Percentiles rank a stretch among this genome's conserved stretches.
These are phyloP conservation scores for Drosophila sulfurigaster DNA, from an alignment of 1,140 invertebrate genomes.

Conservation along the genomic window DNA sequence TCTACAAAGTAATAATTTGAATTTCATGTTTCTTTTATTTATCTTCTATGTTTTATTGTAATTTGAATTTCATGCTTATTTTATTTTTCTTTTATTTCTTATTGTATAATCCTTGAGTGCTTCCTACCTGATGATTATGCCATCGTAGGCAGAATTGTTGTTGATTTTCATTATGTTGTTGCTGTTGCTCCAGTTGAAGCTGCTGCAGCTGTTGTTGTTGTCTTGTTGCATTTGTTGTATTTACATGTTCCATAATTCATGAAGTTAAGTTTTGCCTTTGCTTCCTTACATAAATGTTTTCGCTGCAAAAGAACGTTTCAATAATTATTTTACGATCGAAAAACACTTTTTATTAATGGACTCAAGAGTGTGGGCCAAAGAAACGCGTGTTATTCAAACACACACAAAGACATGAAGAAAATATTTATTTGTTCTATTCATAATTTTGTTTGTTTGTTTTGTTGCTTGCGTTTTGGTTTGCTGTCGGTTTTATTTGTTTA, in stretches of 20 bases:
- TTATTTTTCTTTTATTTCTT: not conserved
- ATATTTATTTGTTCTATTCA: slow-evolving; percentile 58
- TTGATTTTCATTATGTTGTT: slow-evolving; percentile 84
- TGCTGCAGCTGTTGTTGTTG: slow-evolving; percentile 68
- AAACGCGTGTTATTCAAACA: slow-evolving; percentile 33
- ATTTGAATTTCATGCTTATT: not conserved
- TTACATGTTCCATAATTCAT: slow-evolving; percentile 84
- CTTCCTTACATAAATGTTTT: slow-evolving; percentile 52
- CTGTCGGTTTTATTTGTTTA: slow-evolving; percentile 65
- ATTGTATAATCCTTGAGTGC: not conserved
- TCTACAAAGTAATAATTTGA: no score
- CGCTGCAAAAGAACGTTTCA: slow-evolving; percentile 48
- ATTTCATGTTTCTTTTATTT: no score
- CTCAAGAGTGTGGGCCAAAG: slow-evolving; percentile 13
- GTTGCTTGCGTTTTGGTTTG: slow-evolving; percentile 54
- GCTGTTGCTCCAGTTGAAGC: slow-evolving; percentile 73
- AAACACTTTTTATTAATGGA: slow-evolving; percentile 24
- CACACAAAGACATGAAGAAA: not conserved
- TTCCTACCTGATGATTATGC: slow-evolving; percentile 91
- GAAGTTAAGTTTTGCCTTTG: slow-evolving; percentile 36
- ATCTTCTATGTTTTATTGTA: not conserved
- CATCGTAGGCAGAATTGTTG: slow-evolving; percentile 92
- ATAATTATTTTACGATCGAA: slow-evolving; percentile 18
- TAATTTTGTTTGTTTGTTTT: slow-evolving; percentile 71
- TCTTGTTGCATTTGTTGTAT: slow-evolving; percentile 67